Percentiles rank a stretch among this genome's conserved stretches.
Conservation (phyloP, 2,797 vertebrate genomes). For the Notolabrus celidotus region DNA sequence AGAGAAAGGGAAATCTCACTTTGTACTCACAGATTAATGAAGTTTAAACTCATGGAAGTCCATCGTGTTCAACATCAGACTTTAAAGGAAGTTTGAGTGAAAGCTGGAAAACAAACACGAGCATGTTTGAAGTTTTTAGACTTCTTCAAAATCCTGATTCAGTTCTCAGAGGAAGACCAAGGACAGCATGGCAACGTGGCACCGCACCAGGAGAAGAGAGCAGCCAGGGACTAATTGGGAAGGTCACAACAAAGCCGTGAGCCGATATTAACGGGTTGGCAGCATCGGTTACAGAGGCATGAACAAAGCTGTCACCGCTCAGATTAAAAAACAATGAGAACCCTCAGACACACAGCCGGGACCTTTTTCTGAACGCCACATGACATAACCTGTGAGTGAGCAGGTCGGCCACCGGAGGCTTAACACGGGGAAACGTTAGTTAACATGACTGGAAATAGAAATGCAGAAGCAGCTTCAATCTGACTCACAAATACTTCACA, state of each 20-base stretch:
- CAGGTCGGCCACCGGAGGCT: slow-evolving; percentile 29
- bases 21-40: neutral
- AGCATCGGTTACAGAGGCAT: slow-evolving; percentile 25
- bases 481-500: neutral
- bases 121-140: neutral
- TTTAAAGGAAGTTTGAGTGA: neutral
- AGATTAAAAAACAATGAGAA: slow-evolving; percentile 29
- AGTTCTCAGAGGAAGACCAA: neutral
- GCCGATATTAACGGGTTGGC: slow-evolving; percentile 21
- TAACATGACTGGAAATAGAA: slow-evolving; percentile 41
- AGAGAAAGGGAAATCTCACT: neutral
- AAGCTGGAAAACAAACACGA: neutral
- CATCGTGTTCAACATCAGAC: neutral
- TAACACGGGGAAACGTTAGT: slow-evolving; percentile 19
- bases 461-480: slow-evolving; percentile 2
- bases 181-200: slow-evolving; percentile 12
- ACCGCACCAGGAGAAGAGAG: slow-evolving; percentile 24
- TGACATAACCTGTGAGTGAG: slow-evolving; percentile 34
- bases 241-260: slow-evolving; percentile 17
- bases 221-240: slow-evolving; percentile 37
- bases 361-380: neutral
- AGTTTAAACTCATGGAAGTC: too few species aligned
- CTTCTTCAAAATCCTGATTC: neutral
- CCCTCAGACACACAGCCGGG: neutral
- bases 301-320: slow-evolving; percentile 7